Base-by-base conservation (phyloP, 2,113 vertebrate species). In the Chloebia gouldiae region DNA sequence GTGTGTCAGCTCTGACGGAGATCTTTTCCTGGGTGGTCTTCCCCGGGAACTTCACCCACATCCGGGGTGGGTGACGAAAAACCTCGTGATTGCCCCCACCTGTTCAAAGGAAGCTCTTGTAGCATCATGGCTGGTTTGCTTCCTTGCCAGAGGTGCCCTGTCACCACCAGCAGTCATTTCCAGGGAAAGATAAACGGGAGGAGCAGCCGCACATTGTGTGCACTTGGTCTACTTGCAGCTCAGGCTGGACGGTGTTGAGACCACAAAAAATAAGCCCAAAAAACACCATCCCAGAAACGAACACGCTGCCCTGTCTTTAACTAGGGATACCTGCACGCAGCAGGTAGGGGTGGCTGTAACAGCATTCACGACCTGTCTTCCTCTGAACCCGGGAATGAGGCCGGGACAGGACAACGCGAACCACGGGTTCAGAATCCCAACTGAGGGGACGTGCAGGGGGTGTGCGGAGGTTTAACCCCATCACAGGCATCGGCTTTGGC, bases 361-460 rank as follows among this genome's bases (percentile, higher is more conserved):
- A 71, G 60, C 51, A 47, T 23, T 23, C 30, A 7, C 3, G 13
- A 73, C 56, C 56, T 11, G 24, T 31, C 42, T 45, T 72, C 20
- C 37, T 27, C 47, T 47, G 31, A 71, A 31, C 33, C 47, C 22
- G 10, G 5, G 39, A 77, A 70, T 37, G 24, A 37, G 4, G 40
- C 11, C 37, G 12, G 28, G 45, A 54, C 47, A 60, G 31, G 16
- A 28, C 42, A 59, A 69, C 23, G 31, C 4, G 3, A 81, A 57
- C 11, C 33, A 21, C 0, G 2, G 33, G 8, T 14, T 53, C 22
- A 42, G 35, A 56, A 54, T 3, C 35, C 22, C 18, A 42, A 0
- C 1, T 9, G 30, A 31, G 40, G 31, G 47, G 15, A 75, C 6
- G 10, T 5, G 17, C 17, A 35, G 10, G 13, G 5, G 4, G 9